phyloP scores from a whole-genome alignment of 2,888 invertebrate genomes.

The Masnerella sp. region DNA sequence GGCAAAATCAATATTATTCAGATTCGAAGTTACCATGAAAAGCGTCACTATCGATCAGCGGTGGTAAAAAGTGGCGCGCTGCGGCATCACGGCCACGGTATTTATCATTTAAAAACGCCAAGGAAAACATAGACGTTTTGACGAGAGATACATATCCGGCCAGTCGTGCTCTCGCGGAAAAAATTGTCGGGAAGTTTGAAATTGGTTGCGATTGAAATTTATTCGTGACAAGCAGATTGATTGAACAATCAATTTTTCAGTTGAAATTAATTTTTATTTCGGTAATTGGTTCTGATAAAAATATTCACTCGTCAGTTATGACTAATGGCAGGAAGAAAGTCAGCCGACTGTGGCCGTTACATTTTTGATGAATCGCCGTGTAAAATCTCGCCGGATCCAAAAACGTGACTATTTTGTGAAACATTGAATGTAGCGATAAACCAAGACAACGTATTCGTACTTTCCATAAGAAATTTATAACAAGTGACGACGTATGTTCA shows the following conservation, averaged over 20 bases:
- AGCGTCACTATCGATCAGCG: constrained; percentile 34
- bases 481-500: not conserved
- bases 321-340: no score
- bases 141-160: constrained; percentile 16
- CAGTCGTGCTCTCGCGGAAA: not conserved
- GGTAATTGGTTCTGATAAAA: no score
- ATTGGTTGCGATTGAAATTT: constrained; percentile 18
- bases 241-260: constrained; percentile 1
- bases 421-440: not conserved
- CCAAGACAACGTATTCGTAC: not conserved
- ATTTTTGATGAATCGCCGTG: not conserved
- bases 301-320: no score
- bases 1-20: constrained; percentile 36
- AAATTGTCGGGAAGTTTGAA: constrained; percentile 5
- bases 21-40: constrained; percentile 29
- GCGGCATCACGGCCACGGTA: constrained; percentile 14
- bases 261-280: not conserved
- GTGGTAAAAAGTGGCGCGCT: constrained; percentile 13
- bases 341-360: no score
- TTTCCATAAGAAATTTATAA: not conserved
- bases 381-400: not conserved
- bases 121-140: constrained; percentile 27
- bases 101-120: constrained; percentile 28
- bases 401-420: not conserved
- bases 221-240: constrained; percentile 4